phyloP scores from a whole-genome alignment of 1,140 invertebrate genomes.

The Drosophila burlai region DNA sequence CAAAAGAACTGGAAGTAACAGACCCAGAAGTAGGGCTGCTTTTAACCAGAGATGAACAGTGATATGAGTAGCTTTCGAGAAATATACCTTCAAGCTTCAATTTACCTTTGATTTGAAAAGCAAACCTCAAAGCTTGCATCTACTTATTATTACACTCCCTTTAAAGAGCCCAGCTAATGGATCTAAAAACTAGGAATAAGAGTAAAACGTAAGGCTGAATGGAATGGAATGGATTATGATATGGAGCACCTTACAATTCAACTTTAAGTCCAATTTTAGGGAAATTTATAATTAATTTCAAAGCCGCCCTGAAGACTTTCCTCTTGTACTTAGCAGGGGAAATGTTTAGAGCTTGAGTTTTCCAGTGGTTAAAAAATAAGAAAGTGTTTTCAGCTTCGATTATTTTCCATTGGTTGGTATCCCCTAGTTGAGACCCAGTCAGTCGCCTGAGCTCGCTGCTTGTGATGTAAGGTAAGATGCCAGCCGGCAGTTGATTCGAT shows the following conservation, averaged over 20 bases:
- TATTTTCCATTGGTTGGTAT: neutral
- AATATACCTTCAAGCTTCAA: no score
- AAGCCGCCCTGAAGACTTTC: no score
- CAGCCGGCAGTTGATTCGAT: slow-evolving; percentile 26
- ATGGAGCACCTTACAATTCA: neutral
- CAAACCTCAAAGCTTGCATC: no score
- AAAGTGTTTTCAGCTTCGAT: no score
- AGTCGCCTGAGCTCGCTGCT: neutral
- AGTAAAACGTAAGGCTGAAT: neutral
- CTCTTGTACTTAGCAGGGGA: neutral
- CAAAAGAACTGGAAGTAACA: neutral
- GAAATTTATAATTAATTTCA: no score
- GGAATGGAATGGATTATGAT: neutral
- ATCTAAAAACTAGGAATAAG: neutral
- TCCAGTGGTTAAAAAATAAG: no score
- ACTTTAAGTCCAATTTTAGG: no score
- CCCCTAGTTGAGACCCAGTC: neutral
- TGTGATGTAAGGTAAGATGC: neutral
- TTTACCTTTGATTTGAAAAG: no score
- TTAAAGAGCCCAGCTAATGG: neutral
- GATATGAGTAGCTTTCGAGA: neutral
- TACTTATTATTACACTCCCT: neutral
- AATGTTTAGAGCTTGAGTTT: no score
- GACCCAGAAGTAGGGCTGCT: neutral
- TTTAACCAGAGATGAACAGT: neutral